Percentiles rank a stretch among this genome's conserved stretches.
These are phyloP conservation scores for Notocelia uddmanniana DNA, from an alignment of 2,888 invertebrate species.

Conservation along the genomic window DNA sequence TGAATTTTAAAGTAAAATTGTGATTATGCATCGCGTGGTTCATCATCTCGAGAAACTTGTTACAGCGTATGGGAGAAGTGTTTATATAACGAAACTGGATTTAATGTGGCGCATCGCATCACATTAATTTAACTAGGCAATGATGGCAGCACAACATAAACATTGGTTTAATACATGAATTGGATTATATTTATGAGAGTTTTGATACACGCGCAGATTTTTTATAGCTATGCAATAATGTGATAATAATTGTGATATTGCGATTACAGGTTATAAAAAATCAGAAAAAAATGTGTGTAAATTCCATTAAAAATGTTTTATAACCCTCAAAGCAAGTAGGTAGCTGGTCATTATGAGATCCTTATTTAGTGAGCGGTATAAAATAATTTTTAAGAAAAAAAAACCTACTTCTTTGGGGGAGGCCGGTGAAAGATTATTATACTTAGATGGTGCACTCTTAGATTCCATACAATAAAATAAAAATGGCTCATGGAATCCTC, in stretches of 20 bases:
- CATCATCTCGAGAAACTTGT: slow-evolving; percentile 29
- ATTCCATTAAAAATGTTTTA: too few relatives aligned
- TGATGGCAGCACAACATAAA: slow-evolving; percentile 9
- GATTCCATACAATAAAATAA: too few relatives aligned
- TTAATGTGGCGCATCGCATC: slow-evolving; percentile 13
- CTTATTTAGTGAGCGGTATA: too few relatives aligned
- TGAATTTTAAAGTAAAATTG: slow-evolving; percentile 33
- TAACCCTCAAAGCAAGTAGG: too few relatives aligned
- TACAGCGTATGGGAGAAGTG: slow-evolving; percentile 20
- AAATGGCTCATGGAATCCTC: too few relatives aligned
- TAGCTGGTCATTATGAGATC: too few relatives aligned
- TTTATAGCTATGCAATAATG: background rate
- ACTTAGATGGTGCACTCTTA: too few relatives aligned
- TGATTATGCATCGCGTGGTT: slow-evolving; percentile 17
- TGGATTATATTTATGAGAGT: background rate
- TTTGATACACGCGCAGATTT: background rate
- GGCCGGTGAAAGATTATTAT: too few relatives aligned
- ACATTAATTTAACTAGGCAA: slow-evolving; percentile 18
- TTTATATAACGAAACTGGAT: slow-evolving; percentile 36
- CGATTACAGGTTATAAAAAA: background rate
- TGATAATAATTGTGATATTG: background rate
- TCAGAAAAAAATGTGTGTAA: too few relatives aligned
- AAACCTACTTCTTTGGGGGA: too few relatives aligned
- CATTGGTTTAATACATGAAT: slow-evolving; percentile 18
- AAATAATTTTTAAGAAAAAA: too few relatives aligned